Base-by-base conservation (phyloP, 2,888 invertebrate species). In the Drosophila nr. perissopoda region DNA sequence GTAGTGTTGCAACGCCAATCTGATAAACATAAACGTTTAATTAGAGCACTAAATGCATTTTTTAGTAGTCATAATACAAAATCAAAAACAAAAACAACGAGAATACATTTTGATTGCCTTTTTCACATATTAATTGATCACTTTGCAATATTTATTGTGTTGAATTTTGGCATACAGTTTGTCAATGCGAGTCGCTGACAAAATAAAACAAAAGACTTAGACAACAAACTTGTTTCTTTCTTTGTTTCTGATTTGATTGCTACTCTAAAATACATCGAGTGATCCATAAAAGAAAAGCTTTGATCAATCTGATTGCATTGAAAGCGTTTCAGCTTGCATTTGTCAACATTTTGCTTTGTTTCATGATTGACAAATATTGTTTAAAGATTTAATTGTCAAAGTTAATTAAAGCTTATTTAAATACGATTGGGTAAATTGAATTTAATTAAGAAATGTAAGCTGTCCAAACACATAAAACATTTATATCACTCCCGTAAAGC, bases 141-240 rank as follows among this genome's bases (percentile, higher is more conserved):
- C 67, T 73, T 70, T 74, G 38, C 27, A 40, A 62, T 65, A 74
- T 72, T 86, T 78, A 71, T 75, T 63, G 67, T 65, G 16, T 49
- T 53, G 10, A 13, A 2, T 63, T 33, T 71, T 59, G 61, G 63
- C 52, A 29, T 62, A 70, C 61, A 49, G 70, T 58, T 76, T 70
- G 53, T 58, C 54, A 72, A 66, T 49, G 54, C 63, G 48, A 61
- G 34, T 64, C 31, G 58, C 63, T 65, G 73, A 49, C 86, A 78
- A 65, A 74, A 76, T 31, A 75, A 81, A 74, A 89, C 88, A 78
- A 90, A 91, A 89, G 90, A 90, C 83, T 87, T 79, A 81, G 79
- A 78, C 88, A 74, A 85, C 90, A 83, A 91, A 87, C 91, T 76
- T 70, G 81, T 76, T 82, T 74, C 76, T 49, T 73, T 73, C 72